These are phyloP conservation scores for Formica aserva DNA, from an alignment of 2,888 invertebrate genomes.

Conservation along the genomic window DNA sequence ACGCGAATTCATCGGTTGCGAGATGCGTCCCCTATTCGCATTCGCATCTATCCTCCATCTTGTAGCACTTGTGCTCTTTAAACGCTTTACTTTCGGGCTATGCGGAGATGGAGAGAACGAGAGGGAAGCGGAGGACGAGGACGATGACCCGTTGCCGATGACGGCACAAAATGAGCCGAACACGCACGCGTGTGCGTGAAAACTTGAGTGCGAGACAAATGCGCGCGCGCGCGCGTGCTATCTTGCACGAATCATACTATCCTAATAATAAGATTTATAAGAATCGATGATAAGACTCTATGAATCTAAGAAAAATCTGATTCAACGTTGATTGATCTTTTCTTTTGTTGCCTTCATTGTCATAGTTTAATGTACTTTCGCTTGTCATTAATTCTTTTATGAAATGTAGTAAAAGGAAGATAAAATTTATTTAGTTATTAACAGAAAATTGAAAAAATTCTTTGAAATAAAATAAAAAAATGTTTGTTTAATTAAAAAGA, in stretches of 20 bases:
- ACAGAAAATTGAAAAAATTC: not conserved
- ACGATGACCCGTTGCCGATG: slow-evolving; percentile 74
- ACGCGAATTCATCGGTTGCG: not conserved
- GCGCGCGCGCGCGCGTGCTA: slow-evolving; percentile 47
- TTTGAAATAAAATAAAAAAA: not conserved
- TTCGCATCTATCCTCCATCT: slow-evolving; percentile 13
- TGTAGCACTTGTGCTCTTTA: slow-evolving; percentile 57
- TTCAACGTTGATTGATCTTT: not conserved
- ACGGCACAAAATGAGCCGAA: slow-evolving; percentile 67
- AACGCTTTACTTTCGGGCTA: slow-evolving; percentile 63
- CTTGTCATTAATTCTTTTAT: not conserved
- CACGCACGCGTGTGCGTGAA: slow-evolving; percentile 59
- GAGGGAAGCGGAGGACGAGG: slow-evolving; percentile 67
- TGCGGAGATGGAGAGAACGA: slow-evolving; percentile 55
- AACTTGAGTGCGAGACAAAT: slow-evolving; percentile 30
- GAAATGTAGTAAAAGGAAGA: not conserved
- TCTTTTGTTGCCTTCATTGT: not conserved
- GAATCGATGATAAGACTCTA: not conserved
- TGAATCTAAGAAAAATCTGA: not conserved
- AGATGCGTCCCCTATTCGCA: slow-evolving; percentile 3
- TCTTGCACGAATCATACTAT: slow-evolving; percentile 49
- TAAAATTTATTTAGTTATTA: not conserved
- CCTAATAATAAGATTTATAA: slow-evolving; percentile 12
- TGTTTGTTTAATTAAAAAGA: not conserved
- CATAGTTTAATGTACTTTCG: not conserved